Evolutionary conservation across 1,140 invertebrate genomes (phyloP).

Genomic region (Solenopsis invicta): DNA sequence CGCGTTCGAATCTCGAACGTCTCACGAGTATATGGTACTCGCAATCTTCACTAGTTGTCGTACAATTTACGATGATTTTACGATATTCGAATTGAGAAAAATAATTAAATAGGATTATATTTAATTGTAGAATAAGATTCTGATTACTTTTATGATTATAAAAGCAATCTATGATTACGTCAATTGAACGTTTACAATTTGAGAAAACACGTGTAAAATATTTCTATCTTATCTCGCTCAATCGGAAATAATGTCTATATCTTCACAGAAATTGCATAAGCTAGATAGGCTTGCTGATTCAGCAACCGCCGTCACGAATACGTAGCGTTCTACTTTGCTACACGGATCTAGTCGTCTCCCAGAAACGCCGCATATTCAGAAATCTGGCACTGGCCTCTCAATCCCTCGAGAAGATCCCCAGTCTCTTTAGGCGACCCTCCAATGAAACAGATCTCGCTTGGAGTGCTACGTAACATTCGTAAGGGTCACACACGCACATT

Average conservation of each 20-base stretch:
- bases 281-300: background rate
- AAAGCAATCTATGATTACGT: background rate
- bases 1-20: conserved; percentile 46
- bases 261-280: conserved; percentile 5
- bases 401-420: conserved; percentile 12
- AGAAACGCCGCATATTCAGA: conserved; percentile 17
- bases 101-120: background rate
- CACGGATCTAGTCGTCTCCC: background rate
- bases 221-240: background rate
- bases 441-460: conserved; percentile 44
- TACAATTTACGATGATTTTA: background rate
- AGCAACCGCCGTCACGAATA: background rate
- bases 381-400: conserved; percentile 53
- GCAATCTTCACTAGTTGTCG: conserved; percentile 9
- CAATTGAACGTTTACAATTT: background rate
- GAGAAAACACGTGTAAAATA: background rate
- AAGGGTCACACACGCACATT: conserved; percentile 20
- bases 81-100: conserved; percentile 1
- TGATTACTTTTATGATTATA: background rate
- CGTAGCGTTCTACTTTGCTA: conserved; percentile 9
- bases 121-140: background rate
- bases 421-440: conserved; percentile 27
- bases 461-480: conserved; percentile 38
- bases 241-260: background rate
- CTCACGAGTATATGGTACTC: conserved; percentile 3